A percentile compares a stretch with the other conserved stretches of the same genome.
These are phyloP conservation scores for Heliopora coerulea DNA, from an alignment of 92 coral and sea anemone genomes.

Conservation along the genomic window DNA sequence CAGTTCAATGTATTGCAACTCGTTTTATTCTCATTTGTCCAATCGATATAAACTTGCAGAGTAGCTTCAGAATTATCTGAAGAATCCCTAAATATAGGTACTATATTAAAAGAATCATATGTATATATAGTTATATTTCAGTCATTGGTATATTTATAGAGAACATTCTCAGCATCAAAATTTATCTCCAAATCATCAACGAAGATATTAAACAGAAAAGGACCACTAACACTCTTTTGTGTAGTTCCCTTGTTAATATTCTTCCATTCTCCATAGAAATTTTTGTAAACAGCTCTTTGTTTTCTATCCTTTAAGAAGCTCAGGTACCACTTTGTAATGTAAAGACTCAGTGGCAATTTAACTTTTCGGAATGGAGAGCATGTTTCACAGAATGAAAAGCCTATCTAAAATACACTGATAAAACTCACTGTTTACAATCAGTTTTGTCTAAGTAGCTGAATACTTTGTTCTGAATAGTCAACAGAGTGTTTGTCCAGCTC, in stretches of 20 bases:
- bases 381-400: conserved; percentile 37
- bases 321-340: conserved; percentile 35
- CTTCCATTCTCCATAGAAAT: conserved; percentile 9
- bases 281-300: conserved; percentile 16
- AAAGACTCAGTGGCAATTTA: conserved; percentile 28
- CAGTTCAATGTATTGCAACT: conserved; percentile 32
- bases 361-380: conserved; percentile 20
- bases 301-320: conserved; percentile 30
- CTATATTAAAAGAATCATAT: no score
- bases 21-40: background rate
- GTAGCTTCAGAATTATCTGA: background rate
- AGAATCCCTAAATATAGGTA: conserved; percentile 1
- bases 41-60: background rate
- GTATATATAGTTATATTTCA: background rate
- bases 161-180: background rate
- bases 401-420: conserved; percentile 15
- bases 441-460: conserved; percentile 8
- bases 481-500: background rate
- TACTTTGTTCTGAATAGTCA: conserved; percentile 13
- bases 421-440: conserved; percentile 11
- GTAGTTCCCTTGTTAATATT: conserved; percentile 27
- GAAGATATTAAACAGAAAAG: conserved; percentile 25
- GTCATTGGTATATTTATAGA: conserved; percentile 15
- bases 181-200: conserved; percentile 18
- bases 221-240: conserved; percentile 33